phyloP scores from a whole-genome alignment of 2,113 vertebrate genomes.

The Colossoma macropomum region DNA sequence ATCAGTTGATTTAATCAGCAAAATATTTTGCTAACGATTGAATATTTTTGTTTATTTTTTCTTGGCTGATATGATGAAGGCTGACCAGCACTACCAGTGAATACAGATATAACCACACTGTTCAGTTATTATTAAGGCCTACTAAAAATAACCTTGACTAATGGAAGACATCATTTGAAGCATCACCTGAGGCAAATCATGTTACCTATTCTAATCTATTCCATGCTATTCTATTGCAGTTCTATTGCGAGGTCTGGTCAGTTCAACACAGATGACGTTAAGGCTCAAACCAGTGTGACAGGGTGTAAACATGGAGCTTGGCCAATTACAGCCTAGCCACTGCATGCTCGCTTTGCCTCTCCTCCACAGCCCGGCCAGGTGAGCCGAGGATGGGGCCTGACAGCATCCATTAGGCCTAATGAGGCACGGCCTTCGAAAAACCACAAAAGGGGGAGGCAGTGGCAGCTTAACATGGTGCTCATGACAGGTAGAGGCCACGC shows the following conservation, averaged over 20 bases:
- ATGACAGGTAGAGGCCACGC: slow-evolving; percentile 57
- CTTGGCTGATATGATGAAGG: no score
- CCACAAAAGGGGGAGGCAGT: slow-evolving; percentile 31
- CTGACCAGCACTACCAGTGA: no score
- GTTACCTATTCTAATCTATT: not conserved
- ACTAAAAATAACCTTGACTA: not conserved
- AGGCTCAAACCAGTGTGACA: not conserved
- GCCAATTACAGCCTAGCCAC: slow-evolving; percentile 1
- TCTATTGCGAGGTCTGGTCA: not conserved
- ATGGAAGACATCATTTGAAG: not conserved
- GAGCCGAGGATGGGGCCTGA: slow-evolving; percentile 43
- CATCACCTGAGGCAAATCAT: not conserved
- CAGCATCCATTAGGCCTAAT: slow-evolving; percentile 76
- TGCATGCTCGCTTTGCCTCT: slow-evolving; percentile 6
- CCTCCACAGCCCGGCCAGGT: slow-evolving; percentile 42
- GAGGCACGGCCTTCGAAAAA: slow-evolving; percentile 65
- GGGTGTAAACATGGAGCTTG: not conserved
- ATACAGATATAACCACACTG: no score
- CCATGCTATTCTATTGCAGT: not conserved
- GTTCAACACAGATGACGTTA: not conserved
- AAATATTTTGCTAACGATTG: no score
- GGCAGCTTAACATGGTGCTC: slow-evolving; percentile 68
- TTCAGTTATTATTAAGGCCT: not conserved
- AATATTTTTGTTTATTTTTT: no score
- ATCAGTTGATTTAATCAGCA: no score